Base-by-base conservation (phyloP, 2,797 vertebrate genomes). In the Tapirus indicus region DNA sequence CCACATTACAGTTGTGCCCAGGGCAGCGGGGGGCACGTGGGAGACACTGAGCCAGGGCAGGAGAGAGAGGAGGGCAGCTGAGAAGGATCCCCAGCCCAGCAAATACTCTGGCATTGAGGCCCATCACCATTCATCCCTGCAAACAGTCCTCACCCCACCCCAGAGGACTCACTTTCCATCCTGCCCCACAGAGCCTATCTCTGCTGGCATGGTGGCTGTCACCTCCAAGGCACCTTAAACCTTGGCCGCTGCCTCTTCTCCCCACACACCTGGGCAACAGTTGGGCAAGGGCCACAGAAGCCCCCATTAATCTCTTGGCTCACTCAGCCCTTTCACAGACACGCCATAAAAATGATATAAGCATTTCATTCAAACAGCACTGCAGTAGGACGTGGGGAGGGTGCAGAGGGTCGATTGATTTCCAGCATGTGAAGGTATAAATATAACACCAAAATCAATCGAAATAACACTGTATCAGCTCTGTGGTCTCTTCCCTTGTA, bases 381-480 rank as follows among this genome's bases (percentile, higher is more conserved):
- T 98, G 96, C 97, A 75, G 96, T 97, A 86, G 95, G 96, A 98
- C 95, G 44, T 47, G 93, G 71, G 66, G 84, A 80, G 71, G 97
- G 96, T 88, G 94, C 95, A 95, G 5, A 60, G 90, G 97, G 96
- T 92, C 97, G 10, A 99, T 98, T 98, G 98, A 98, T 98, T 98
- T 98, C 98, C 97, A 98, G 98, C 98, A 97, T 87, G 98, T 95
- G 98, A 97, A 98, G 98, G 98, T 98, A 98, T 97, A 98, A 98
- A 98, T 96, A 98, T 98, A 98, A 98, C 97, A 98, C 96, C 95
- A 98, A 98, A 98, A 99, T 99, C 99, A 98, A 99, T 99, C 47
- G 72, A 97, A 98, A 98, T 98, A 98, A 98, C 98, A 98, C 93
- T 66, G 75, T 95, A 98, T 98, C 98, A 95, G 98, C 97, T 97